A percentile compares a stretch with the other conserved stretches of the same genome.
phyloP scores from a whole-genome alignment of 2,113 vertebrate genomes.

The Stigmatopora argus region DNA sequence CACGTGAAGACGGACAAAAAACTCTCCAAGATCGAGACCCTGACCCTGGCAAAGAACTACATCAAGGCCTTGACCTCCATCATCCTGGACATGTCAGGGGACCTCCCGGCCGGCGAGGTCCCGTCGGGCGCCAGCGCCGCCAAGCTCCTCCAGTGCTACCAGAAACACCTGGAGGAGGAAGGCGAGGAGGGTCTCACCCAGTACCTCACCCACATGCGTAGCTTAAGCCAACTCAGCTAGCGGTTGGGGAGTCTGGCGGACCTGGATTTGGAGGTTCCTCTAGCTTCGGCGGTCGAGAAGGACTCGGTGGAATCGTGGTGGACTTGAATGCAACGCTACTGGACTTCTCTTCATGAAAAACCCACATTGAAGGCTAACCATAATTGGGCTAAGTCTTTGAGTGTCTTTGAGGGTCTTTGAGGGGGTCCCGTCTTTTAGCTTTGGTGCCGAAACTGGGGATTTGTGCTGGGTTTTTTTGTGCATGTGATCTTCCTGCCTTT shows the following conservation, averaged over 20 bases:
- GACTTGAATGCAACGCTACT: not conserved
- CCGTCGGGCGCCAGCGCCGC: constrained; percentile 57
- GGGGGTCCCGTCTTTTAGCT: constrained; percentile 3
- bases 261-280: not conserved
- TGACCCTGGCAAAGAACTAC: constrained; percentile 96
- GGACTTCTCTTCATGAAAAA: constrained; percentile 1
- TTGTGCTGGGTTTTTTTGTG: constrained; percentile 37
- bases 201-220: constrained; percentile 77
- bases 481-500: constrained; percentile 32
- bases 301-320: not conserved
- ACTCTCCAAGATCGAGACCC: constrained; percentile 97
- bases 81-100: constrained; percentile 85
- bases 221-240: constrained; percentile 75
- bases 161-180: constrained; percentile 76
- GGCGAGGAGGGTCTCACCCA: constrained; percentile 76
- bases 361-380: constrained; percentile 4
- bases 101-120: constrained; percentile 68
- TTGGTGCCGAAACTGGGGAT: constrained; percentile 9
- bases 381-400: constrained; percentile 6
- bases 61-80: constrained; percentile 93
- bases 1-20: constrained; percentile 91
- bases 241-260: constrained; percentile 18
- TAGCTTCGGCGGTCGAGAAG: not conserved
- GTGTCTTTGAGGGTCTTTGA: too few species aligned
- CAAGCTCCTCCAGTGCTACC: constrained; percentile 81